Conservation (phyloP, 92 coral and sea anemone genomes). For the Bergia puertoricense region DNA sequence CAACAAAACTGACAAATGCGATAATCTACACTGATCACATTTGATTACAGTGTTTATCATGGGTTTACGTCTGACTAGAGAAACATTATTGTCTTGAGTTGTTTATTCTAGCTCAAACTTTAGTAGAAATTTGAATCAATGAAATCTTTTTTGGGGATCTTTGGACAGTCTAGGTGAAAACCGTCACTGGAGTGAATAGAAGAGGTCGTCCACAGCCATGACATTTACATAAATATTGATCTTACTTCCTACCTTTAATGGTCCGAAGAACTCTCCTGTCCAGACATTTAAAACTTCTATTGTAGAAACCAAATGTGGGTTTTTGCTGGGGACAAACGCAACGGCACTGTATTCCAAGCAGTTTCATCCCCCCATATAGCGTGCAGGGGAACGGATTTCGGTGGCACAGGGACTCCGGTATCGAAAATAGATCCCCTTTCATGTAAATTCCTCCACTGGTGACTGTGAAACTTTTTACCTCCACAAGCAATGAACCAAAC, state of each 20-base stretch:
- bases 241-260: neutral
- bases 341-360: neutral
- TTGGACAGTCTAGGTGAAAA: too few species aligned
- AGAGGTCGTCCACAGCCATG: too few species aligned
- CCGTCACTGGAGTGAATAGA: too few species aligned
- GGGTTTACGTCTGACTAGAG: too few species aligned
- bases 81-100: too few species aligned
- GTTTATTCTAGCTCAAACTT: too few species aligned
- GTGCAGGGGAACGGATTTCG: neutral
- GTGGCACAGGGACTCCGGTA: neutral
- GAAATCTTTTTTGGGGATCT: too few species aligned
- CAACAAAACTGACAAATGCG: too few species aligned
- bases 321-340: neutral
- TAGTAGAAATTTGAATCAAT: too few species aligned
- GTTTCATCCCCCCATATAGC: constrained; percentile 5
- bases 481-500: neutral
- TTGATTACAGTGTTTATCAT: too few species aligned
- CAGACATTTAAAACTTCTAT: neutral
- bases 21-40: too few species aligned
- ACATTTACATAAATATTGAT: too few species aligned
- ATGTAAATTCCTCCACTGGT: neutral
- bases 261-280: neutral
- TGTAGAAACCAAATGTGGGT: neutral
- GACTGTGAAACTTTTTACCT: neutral
- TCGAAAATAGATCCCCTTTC: neutral